These are phyloP conservation scores for Pteronura brasiliensis DNA, from an alignment of 2,113 vertebrate genomes.

Conservation along the genomic window DNA sequence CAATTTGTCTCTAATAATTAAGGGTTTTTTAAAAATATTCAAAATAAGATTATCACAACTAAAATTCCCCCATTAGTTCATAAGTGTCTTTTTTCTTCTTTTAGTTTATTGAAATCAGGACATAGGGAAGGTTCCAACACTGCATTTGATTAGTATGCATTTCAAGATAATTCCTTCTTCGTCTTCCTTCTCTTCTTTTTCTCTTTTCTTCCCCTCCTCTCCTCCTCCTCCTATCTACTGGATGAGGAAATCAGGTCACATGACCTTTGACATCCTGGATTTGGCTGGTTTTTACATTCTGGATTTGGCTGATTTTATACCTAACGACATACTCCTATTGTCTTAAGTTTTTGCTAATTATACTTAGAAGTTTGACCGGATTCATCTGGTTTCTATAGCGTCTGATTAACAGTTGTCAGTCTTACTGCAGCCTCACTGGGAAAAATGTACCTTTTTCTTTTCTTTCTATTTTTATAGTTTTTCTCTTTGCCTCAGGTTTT, in stretches of 20 bases:
- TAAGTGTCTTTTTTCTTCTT: not conserved
- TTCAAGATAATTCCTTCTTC: not conserved
- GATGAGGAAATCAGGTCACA: not conserved
- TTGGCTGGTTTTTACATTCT: not conserved
- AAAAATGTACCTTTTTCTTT: not conserved
- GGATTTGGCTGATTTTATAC: not conserved
- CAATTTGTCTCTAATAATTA: not conserved
- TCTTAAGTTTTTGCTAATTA: not conserved
- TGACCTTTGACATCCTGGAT: not conserved
- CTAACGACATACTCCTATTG: not conserved
- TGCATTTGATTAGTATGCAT: not conserved
- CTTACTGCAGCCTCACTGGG: not conserved
- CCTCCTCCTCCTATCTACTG: not conserved
- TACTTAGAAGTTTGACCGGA: not conserved
- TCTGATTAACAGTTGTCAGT: not conserved
- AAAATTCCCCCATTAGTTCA: not conserved
- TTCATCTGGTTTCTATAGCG: not conserved
- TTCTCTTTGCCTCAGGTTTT: not conserved
- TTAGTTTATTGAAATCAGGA: not conserved
- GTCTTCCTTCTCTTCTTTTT: rapidly evolving
- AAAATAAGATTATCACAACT: not conserved
- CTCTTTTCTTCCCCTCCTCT: not conserved
- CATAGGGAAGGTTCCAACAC: not conserved
- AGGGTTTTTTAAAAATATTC: not conserved
- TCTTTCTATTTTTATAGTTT: not conserved